A percentile compares a stretch with the other conserved stretches of the same genome.
Conservation (phyloP, 2,797 vertebrate genomes). For the Benthosema pterotum region DNA sequence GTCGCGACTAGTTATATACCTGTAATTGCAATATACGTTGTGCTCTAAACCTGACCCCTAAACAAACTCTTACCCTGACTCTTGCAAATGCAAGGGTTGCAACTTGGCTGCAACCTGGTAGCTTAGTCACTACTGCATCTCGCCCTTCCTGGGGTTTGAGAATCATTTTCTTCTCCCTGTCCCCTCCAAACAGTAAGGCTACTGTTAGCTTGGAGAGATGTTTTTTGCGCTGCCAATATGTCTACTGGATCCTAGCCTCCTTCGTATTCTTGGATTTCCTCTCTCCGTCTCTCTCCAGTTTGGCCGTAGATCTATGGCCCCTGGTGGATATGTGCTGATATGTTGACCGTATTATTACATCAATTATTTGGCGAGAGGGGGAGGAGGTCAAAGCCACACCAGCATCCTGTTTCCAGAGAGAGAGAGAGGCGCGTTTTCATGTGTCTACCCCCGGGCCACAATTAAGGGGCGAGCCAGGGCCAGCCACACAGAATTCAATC, state of each 20-base stretch:
- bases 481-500: slow-evolving; percentile 86
- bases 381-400: slow-evolving; percentile 83
- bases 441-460: slow-evolving; percentile 81
- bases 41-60: too few relatives aligned
- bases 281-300: slow-evolving; percentile 39
- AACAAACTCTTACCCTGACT: too few relatives aligned
- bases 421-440: slow-evolving; percentile 77
- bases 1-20: too few relatives aligned
- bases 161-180: slow-evolving; percentile 33
- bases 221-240: slow-evolving; percentile 41
- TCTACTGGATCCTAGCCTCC: slow-evolving; percentile 49
- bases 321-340: slow-evolving; percentile 83
- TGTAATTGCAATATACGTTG: too few relatives aligned
- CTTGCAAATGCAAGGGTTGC: too few relatives aligned
- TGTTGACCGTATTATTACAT: slow-evolving; percentile 84
- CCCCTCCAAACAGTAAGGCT: slow-evolving; percentile 17
- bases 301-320: slow-evolving; percentile 75
- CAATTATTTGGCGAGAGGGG: slow-evolving; percentile 81
- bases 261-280: slow-evolving; percentile 62
- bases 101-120: too few relatives aligned
- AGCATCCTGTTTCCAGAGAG: slow-evolving; percentile 83
- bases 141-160: too few relatives aligned
- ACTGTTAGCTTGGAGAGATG: slow-evolving; percentile 25
- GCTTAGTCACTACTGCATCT: too few relatives aligned
- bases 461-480: slow-evolving; percentile 78